Evolutionary conservation across 2,888 invertebrate species (phyloP), one percentile per base, ranked within the genome.

Genomic region (Anagyrus pseudococci): DNA sequence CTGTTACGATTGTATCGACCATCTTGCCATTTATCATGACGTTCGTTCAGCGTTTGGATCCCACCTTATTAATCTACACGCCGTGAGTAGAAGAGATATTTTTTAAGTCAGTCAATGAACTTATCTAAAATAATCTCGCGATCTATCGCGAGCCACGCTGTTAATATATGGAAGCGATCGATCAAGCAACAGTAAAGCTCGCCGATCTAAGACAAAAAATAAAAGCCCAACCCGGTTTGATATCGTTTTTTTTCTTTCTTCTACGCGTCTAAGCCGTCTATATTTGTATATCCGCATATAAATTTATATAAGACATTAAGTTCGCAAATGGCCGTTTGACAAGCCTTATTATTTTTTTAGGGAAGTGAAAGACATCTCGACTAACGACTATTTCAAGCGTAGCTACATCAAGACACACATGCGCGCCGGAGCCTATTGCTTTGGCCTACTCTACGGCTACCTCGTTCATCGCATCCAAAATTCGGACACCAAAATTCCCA

Each of bases 391-490:
- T 71, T 91, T 89, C 72, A 83, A 83, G 44, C 84, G 83, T 60
- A 85, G 85, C 0, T 90, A 90, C 69, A 87, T 89, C n/a, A 90
- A 89, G 76, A 90, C 90, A 0, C 90, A 90, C 69, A 89, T 90
- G 88, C 85, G 89, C 73, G 87, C 89, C 69, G 85, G 85, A n/a
- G 85, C 88, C 0, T 90, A 90, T 72, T 85, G 87, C 64, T 83
- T 89, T 73, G 91, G 90, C 4, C 75, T 91, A 50, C 69, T 88
- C 15, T 86, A 86, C 15, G 90, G 89, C 29, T 89, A 87, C 70
- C 73, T 89, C 19, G 81, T 89, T 4, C 87, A 90, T 77, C 81
- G 84, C 66, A 83, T 90, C 62, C 88, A 90, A 77, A 82, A 83
- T 25, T 83, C 85, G 1, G 70, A 72, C 57, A 66, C 69, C 46